Percentiles rank a stretch among this genome's conserved stretches.
phyloP scores from a whole-genome alignment of 2,888 invertebrate species.

The Belgica antarctica region DNA sequence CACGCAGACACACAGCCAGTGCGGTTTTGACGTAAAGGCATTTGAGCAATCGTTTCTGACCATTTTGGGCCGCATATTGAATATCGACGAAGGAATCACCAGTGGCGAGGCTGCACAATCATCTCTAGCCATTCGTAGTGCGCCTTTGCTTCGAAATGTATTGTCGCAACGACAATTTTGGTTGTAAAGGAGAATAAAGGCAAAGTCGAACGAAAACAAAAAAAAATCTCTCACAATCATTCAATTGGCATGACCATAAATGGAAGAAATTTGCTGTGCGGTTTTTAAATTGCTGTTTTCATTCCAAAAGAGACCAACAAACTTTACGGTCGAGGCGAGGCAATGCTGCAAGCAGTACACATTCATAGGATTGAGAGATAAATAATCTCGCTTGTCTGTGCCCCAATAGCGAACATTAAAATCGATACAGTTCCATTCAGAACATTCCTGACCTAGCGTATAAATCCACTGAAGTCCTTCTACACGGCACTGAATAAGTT shows the following conservation, averaged over 20 bases:
- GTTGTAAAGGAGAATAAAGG: not conserved
- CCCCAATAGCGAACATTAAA: too few species aligned
- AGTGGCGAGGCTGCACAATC: not conserved
- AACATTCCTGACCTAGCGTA: too few species aligned
- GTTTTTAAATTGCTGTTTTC: not conserved
- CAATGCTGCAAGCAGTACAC: too few species aligned
- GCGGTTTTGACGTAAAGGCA: constrained; percentile 24
- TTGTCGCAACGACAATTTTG: not conserved
- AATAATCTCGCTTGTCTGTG: too few species aligned
- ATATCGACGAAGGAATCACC: not conserved
- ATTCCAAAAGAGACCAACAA: not conserved
- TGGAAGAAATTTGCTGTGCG: constrained; percentile 25
- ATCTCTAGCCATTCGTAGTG: too few species aligned
- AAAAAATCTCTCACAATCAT: constrained; percentile 29
- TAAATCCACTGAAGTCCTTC: too few species aligned
- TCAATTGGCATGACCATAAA: constrained; percentile 40
- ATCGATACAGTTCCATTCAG: too few species aligned
- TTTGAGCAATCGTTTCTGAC: constrained; percentile 32
- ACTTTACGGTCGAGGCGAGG: not conserved
- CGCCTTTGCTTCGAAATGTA: not conserved
- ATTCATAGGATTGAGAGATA: too few species aligned
- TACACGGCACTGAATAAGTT: too few species aligned
- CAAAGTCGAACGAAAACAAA: not conserved
- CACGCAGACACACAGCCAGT: too few species aligned
- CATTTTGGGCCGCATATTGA: constrained; percentile 24